Conservation (phyloP, 1,140 invertebrate genomes). For the Bombus soroeensis region DNA sequence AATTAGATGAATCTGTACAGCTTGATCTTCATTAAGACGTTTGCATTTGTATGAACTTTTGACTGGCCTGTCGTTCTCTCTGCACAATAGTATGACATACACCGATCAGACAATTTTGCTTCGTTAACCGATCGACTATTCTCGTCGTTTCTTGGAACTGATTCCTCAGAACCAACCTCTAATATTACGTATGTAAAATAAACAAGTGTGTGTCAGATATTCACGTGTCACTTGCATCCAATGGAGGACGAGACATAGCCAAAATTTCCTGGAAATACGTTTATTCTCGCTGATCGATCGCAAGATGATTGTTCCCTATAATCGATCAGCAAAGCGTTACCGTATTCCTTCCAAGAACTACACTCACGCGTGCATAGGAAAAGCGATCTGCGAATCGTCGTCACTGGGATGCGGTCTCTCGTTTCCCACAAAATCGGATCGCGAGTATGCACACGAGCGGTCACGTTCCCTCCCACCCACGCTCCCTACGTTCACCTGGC, state of each 20-base stretch:
- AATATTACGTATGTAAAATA: background rate
- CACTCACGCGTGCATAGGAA: background rate
- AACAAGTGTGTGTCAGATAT: no score
- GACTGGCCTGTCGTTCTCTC: no score
- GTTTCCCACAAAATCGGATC: constrained; percentile 51
- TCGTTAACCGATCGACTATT: background rate
- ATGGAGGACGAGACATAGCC: background rate
- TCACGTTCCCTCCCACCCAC: background rate
- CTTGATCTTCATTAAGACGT: background rate
- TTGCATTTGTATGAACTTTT: background rate
- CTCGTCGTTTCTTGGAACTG: no score
- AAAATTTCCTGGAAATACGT: background rate
- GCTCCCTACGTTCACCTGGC: constrained; percentile 1
- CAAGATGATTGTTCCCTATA: no score
- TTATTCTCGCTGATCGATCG: background rate
- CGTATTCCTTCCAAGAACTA: background rate
- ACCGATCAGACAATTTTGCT: background rate
- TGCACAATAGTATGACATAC: background rate
- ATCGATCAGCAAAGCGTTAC: no score
- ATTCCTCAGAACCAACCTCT: background rate
- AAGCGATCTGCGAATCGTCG: background rate
- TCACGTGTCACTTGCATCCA: no score
- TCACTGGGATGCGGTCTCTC: constrained; percentile 1
- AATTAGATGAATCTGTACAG: background rate
- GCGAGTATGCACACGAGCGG: background rate